Evolutionary conservation across 2,888 invertebrate genomes (phyloP).

Genomic region (Tricholauxania praeusta): DNA sequence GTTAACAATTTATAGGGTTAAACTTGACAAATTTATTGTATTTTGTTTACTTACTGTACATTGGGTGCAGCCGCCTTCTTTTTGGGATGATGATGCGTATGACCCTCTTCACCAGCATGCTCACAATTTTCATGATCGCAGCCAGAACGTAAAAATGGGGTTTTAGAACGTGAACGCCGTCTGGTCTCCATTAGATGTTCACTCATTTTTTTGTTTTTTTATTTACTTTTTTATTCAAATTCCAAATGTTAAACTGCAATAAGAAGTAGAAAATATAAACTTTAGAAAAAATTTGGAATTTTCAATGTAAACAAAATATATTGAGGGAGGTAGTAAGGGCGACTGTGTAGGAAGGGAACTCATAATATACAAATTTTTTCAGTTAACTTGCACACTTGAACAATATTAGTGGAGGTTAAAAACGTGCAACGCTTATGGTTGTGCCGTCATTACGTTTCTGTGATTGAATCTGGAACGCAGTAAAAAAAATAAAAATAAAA

Average conservation of each 20-base stretch:
- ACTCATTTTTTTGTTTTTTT: conserved; percentile 51
- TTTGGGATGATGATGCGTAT: conserved; percentile 68
- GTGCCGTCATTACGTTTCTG: background rate
- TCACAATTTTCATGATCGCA: conserved; percentile 73
- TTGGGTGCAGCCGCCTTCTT: conserved; percentile 61
- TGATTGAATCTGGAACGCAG: background rate
- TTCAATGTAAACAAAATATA: background rate
- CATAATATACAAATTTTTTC: conserved; percentile 7
- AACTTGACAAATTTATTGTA: too few relatives aligned
- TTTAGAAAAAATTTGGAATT: background rate
- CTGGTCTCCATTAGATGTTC: conserved; percentile 71
- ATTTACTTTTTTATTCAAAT: background rate
- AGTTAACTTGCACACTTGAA: background rate
- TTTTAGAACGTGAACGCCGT: conserved; percentile 79
- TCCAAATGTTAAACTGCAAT: background rate
- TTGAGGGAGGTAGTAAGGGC: background rate
- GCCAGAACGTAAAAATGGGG: conserved; percentile 74
- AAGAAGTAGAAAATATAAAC: background rate
- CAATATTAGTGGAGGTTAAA: conserved; percentile 18
- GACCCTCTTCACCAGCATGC: conserved; percentile 70
- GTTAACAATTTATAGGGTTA: too few relatives aligned
- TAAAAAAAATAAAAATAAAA: background rate
- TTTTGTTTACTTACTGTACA: conserved; percentile 59
- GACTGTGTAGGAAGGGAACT: background rate
- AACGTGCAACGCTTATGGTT: conserved; percentile 11